These are phyloP conservation scores for Microchirus variegatus DNA, from an alignment of 2,797 vertebrate genomes.

Conservation along the genomic window DNA sequence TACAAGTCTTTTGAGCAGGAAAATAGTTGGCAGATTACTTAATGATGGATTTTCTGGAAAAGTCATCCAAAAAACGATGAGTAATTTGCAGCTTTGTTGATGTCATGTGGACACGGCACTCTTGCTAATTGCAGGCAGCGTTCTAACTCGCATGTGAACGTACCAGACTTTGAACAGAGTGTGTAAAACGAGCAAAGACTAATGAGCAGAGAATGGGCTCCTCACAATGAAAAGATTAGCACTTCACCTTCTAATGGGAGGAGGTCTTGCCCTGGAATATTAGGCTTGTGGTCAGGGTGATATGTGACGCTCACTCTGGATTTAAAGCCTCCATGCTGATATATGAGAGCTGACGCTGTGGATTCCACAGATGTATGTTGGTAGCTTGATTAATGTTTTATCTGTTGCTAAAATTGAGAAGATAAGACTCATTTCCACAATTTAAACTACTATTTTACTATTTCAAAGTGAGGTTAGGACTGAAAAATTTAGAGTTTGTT, in stretches of 20 bases:
- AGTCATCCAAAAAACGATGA: no score
- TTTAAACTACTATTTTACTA: no score
- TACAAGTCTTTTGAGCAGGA: no score
- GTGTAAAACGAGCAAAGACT: background rate
- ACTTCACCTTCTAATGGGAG: no score
- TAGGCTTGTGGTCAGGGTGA: conserved; percentile 13
- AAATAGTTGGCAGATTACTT: no score
- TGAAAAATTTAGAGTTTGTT: no score
- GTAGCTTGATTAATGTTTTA: no score
- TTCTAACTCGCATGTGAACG: background rate
- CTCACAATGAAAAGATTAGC: conserved; percentile 19
- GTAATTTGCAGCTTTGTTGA: conserved; percentile 1
- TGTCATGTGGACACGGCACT: background rate
- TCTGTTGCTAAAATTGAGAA: no score
- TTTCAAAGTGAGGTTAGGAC: no score
- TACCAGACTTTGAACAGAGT: background rate
- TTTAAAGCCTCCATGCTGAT: background rate
- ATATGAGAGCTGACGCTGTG: background rate
- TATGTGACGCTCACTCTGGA: conserved; percentile 9
- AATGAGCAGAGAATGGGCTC: background rate
- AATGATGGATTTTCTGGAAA: no score
- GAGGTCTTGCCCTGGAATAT: conserved; percentile 20
- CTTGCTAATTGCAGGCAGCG: background rate
- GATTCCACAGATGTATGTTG: no score
- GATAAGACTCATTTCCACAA: no score